phyloP scores from a whole-genome alignment of 2,888 invertebrate genomes.

The Nudaria mundana region DNA sequence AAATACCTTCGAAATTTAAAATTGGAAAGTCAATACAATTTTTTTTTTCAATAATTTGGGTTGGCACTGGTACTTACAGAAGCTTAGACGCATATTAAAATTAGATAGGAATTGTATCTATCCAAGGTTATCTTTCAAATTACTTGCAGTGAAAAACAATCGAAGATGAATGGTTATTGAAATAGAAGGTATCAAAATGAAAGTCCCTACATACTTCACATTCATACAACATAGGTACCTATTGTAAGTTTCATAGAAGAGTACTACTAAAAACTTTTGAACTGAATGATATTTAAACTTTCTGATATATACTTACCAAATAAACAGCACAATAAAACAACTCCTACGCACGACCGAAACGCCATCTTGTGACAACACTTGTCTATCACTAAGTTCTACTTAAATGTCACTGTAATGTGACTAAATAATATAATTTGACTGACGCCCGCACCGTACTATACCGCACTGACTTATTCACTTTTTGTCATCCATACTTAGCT shows the following conservation, averaged over 20 bases:
- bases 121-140: slow-evolving; percentile 43
- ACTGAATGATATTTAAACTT: not conserved
- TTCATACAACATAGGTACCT: too few species aligned
- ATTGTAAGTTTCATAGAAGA: too few species aligned
- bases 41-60: not conserved
- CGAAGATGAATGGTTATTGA: slow-evolving; percentile 28
- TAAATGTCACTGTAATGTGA: slow-evolving; percentile 63
- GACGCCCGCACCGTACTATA: slow-evolving; percentile 65
- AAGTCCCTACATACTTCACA: slow-evolving; percentile 14
- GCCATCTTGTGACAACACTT: slow-evolving; percentile 67
- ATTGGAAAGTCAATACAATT: too few species aligned
- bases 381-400: slow-evolving; percentile 48
- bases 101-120: slow-evolving; percentile 38
- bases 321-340: slow-evolving; percentile 60
- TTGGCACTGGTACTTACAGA: not conserved
- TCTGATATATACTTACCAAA: slow-evolving; percentile 53
- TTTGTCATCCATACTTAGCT: slow-evolving; percentile 71
- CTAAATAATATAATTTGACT: slow-evolving; percentile 48
- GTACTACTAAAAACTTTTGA: not conserved
- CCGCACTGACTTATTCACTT: slow-evolving; percentile 72
- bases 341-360: slow-evolving; percentile 55
- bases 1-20: too few species aligned
- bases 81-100: slow-evolving; percentile 21
- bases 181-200: slow-evolving; percentile 26
- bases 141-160: slow-evolving; percentile 26